phyloP scores from a whole-genome alignment of 2,888 invertebrate species.

The Lottia scabra region DNA sequence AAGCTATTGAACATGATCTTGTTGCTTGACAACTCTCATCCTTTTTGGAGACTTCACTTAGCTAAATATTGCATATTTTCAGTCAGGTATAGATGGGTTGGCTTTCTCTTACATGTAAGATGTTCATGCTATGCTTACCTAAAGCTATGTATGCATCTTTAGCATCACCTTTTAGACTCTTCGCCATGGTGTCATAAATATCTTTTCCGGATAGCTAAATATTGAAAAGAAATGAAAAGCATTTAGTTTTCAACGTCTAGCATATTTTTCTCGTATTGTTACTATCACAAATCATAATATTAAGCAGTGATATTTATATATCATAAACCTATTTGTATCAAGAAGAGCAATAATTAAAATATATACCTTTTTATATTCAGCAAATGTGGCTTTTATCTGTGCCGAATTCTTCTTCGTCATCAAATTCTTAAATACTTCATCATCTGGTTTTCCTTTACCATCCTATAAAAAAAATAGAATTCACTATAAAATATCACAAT shows the following conservation, averaged over 20 bases:
- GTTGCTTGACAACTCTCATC: no score
- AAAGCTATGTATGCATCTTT: slow-evolving; percentile 50
- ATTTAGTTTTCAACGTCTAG: background rate
- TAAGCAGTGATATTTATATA: no score
- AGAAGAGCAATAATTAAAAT: background rate
- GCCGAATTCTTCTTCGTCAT: slow-evolving; percentile 45
- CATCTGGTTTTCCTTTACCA: slow-evolving; percentile 30
- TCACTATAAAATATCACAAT: no score
- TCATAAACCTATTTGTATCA: no score
- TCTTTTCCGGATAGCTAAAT: slow-evolving; percentile 50
- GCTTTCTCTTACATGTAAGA: no score
- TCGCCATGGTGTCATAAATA: slow-evolving; percentile 45
- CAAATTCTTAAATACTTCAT: slow-evolving; percentile 40
- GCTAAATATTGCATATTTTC: no score
- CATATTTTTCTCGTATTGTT: no score
- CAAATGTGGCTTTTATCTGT: slow-evolving; percentile 55
- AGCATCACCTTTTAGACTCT: slow-evolving; percentile 44
- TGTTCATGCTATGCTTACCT: slow-evolving; percentile 47
- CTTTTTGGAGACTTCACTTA: background rate
- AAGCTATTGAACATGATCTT: no score
- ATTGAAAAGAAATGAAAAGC: background rate
- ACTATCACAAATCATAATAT: no score
- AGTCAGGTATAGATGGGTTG: no score
- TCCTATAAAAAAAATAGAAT: slow-evolving; percentile 27
- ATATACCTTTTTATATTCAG: slow-evolving; percentile 55